phyloP scores from a whole-genome alignment of 2,888 invertebrate genomes.

The Augochlorella aurata region DNA sequence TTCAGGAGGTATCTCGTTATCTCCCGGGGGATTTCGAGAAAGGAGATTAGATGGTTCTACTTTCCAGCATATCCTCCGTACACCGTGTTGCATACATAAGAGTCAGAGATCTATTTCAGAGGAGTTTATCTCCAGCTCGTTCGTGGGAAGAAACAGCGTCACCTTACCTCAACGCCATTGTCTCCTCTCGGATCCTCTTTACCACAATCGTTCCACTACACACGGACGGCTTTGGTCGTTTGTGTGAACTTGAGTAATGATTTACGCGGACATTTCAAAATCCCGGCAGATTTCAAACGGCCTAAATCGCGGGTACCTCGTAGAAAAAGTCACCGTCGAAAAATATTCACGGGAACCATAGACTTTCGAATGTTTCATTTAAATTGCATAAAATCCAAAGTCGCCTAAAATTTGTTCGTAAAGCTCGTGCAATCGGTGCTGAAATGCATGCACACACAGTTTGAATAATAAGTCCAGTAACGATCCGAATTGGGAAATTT shows the following conservation, averaged over 20 bases:
- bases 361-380: too few species aligned
- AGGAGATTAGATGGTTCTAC: constrained; percentile 56
- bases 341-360: too few species aligned
- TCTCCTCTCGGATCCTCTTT: constrained; percentile 47
- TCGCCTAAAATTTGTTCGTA: not conserved
- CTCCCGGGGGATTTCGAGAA: constrained; percentile 52
- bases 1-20: constrained; percentile 42
- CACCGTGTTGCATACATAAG: constrained; percentile 49
- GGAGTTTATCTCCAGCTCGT: constrained; percentile 69
- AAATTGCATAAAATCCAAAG: not conserved
- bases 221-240: not conserved
- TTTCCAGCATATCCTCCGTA: constrained; percentile 44
- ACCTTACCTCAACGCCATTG: constrained; percentile 57
- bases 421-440: not conserved
- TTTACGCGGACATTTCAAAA: constrained; percentile 11
- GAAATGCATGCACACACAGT: not conserved
- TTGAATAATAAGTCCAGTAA: not conserved
- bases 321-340: too few species aligned
- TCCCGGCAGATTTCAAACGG: not conserved
- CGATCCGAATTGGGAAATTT: constrained; percentile 28
- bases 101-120: constrained; percentile 68
- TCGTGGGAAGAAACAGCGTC: constrained; percentile 71
- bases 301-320: not conserved
- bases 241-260: constrained; percentile 17
- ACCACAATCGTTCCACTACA: constrained; percentile 30